Evolutionary conservation across 2,888 invertebrate species (phyloP).

Genomic region (Acleris holmiana): DNA sequence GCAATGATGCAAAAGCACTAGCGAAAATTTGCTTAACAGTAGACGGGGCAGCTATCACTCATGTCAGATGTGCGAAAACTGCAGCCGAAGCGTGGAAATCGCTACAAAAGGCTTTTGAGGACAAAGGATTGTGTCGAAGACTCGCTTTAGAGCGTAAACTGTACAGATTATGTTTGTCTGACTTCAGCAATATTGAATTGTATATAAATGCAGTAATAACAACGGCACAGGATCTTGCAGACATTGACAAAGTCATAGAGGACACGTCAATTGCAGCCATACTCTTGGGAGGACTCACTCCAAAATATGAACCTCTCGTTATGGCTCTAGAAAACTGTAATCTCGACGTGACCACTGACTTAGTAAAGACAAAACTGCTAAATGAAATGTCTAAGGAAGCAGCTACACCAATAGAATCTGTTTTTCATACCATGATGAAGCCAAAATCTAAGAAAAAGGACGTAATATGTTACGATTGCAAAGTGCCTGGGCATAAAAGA

Average conservation of each 20-base stretch:
- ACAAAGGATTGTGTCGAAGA: slow-evolving; percentile 26
- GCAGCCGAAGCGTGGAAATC: slow-evolving; percentile 27
- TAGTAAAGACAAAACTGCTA: no score
- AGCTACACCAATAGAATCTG: no score
- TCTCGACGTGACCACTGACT: no score
- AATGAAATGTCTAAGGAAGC: no score
- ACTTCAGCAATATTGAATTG: slow-evolving; percentile 2
- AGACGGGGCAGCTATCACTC: slow-evolving; percentile 25
- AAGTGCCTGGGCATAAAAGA: slow-evolving; percentile 1
- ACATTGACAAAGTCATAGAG: not conserved
- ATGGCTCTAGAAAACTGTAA: no score
- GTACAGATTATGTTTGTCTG: slow-evolving; percentile 4
- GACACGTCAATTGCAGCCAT: no score
- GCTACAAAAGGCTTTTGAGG: slow-evolving; percentile 25
- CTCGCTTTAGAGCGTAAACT: slow-evolving; percentile 19
- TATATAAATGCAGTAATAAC: slow-evolving; percentile 7
- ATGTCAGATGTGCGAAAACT: slow-evolving; percentile 24
- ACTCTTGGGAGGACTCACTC: no score
- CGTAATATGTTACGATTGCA: not conserved
- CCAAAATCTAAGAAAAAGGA: no score
- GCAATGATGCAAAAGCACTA: not conserved
- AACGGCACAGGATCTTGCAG: not conserved
- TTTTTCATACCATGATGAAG: no score
- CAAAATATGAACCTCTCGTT: no score
- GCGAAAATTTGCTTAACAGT: slow-evolving; percentile 10